Evolutionary conservation across 2,113 vertebrate genomes (phyloP).

Genomic region (Phalacrocorax aristotelis): DNA sequence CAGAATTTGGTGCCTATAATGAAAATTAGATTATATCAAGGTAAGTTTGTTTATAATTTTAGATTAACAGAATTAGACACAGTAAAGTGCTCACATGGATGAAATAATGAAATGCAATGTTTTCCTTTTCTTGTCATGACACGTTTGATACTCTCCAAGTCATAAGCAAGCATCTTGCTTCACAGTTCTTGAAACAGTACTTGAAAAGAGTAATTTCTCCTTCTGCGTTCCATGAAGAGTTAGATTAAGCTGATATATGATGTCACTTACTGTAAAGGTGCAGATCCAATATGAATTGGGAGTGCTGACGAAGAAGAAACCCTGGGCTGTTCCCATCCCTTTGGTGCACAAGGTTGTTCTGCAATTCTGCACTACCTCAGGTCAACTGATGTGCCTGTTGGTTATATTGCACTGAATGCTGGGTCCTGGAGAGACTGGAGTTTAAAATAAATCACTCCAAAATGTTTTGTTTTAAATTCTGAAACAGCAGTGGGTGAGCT

Average conservation of each 20-base stretch:
- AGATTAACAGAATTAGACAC: slow-evolving; percentile 13
- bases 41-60: slow-evolving; percentile 40
- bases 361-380: not conserved
- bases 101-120: not conserved
- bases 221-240: not conserved
- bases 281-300: not conserved
- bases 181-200: not conserved
- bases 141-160: not conserved
- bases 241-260: not conserved
- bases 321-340: not conserved
- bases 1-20: slow-evolving; percentile 18
- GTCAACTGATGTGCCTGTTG: not conserved
- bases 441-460: not conserved
- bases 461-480: not conserved
- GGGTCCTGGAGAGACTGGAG: not conserved
- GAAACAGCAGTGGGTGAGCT: not conserved
- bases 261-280: not conserved
- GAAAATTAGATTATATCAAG: slow-evolving; percentile 28
- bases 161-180: not conserved
- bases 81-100: not conserved
- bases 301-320: not conserved
- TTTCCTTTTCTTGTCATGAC: not conserved
- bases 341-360: not conserved
- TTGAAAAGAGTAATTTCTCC: not conserved
- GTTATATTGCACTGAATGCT: not conserved